Evolutionary conservation across 2,113 vertebrate genomes (phyloP), one percentile per base, ranked within the genome.

Genomic region (Tympanuchus pallidicinctus): DNA sequence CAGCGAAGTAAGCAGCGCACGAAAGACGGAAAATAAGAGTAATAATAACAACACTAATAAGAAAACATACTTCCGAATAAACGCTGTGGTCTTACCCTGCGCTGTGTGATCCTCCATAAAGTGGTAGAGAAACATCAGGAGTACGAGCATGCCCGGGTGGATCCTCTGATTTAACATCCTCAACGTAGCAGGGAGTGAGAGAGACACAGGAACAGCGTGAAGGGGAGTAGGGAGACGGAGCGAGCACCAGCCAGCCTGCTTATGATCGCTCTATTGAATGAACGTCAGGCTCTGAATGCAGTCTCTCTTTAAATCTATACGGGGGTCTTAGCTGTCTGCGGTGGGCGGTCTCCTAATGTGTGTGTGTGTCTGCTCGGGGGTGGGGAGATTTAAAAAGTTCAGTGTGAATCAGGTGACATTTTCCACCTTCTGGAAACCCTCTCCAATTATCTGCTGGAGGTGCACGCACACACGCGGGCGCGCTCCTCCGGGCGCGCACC

Each of bases 281-380:
- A 99, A 99, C 98, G 99, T 99, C 98, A 98, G 99, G 97, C 98
- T 98, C 97, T 97, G 98, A 98, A 98, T 98, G 99, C 99, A 98
- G 99, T 98, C 98, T 98, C 98, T 98, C 99, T 99, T 99, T 99
- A 99, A 99, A 99, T 99, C 98, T 98, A 98, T 98, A 99, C 98
- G 98, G 99, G 99, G 99, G 99, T 99, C 99, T 98, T 98, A 97
- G 98, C 98, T 98, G 98, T 98, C 98, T 99, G 98, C 98, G 99
- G 99, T 99, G 99, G 99, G 99, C 99, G 99, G 99, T 98, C 98
- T 99, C 98, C 98, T 98, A 97, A 98, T 97, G 98, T 98, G 98
- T 98, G 97, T 95, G 92, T 94, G 92, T 96, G 95, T 92, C 91
- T 95, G 95, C 94, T 97, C 95, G 98, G 98, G 98, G 98, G 99